These are phyloP conservation scores for Liparis tanakae DNA, from an alignment of 2,797 vertebrate genomes.

Conservation along the genomic window DNA sequence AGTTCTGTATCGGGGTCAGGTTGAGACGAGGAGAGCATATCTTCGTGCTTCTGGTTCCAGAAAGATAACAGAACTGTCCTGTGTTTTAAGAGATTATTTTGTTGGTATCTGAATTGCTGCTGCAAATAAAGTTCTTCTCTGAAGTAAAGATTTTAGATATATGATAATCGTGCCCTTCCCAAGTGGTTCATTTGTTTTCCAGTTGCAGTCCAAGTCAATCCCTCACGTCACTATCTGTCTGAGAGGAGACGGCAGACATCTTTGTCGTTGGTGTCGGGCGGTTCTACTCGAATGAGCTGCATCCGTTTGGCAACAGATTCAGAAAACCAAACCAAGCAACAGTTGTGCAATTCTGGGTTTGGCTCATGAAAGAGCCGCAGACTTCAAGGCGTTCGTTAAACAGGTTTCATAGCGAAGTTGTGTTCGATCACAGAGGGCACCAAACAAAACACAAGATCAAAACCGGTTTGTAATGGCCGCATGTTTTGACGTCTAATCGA, in stretches of 20 bases:
- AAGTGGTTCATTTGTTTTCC: neutral
- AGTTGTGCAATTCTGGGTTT: conserved; percentile 60
- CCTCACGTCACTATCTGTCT: neutral
- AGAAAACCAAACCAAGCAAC: conserved; percentile 42
- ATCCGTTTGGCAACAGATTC: conserved; percentile 55
- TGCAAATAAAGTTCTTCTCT: neutral
- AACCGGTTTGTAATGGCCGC: neutral
- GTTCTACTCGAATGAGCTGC: conserved; percentile 39
- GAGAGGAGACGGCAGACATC: neutral
- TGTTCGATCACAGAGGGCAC: conserved; percentile 17
- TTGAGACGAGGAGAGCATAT: neutral
- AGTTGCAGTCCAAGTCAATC: conserved; percentile 6
- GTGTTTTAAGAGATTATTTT: neutral
- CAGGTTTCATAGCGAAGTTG: conserved; percentile 20
- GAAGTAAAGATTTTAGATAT: neutral
- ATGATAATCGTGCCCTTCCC: neutral
- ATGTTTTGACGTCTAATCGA: conserved; percentile 4
- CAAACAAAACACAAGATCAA: conserved; percentile 13
- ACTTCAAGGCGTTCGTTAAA: conserved; percentile 41
- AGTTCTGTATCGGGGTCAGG: neutral
- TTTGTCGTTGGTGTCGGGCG: conserved; percentile 19
- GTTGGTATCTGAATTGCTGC: neutral
- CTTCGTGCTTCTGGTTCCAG: conserved; percentile 16
- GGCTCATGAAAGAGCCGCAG: conserved; percentile 43
- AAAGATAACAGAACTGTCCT: conserved; percentile 9